Percentiles rank a stretch among this genome's conserved stretches.
These are phyloP conservation scores for Porites australiensis DNA, from an alignment of 64 coral and sea anemone species.

Conservation along the genomic window DNA sequence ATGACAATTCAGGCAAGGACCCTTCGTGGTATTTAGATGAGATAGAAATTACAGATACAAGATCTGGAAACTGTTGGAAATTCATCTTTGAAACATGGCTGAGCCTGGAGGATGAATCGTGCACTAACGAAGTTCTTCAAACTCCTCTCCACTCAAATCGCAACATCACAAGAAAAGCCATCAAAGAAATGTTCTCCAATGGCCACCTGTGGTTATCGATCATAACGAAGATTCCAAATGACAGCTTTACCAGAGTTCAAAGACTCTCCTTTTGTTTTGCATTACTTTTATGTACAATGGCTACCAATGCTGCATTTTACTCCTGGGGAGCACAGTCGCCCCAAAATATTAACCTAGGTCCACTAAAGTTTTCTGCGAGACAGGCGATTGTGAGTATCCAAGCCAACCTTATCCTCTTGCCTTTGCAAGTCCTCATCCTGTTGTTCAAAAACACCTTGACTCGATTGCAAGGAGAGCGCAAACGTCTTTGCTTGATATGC, in stretches of 20 bases:
- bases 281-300: constrained; percentile 49
- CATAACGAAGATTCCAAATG: constrained; percentile 40
- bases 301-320: constrained; percentile 55
- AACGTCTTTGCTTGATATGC: background rate
- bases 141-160: background rate
- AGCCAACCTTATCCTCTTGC: background rate
- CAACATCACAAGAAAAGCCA: background rate
- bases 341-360: background rate
- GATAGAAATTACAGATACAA: constrained; percentile 11
- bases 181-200: constrained; percentile 33
- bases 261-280: constrained; percentile 40
- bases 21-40: constrained; percentile 63
- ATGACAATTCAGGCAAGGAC: constrained; percentile 59
- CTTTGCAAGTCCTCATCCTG: background rate
- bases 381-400: background rate
- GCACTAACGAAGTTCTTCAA: background rate
- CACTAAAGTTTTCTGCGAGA: background rate
- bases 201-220: constrained; percentile 64
- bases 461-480: background rate
- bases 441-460: background rate
- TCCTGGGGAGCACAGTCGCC: background rate
- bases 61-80: background rate
- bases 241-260: constrained; percentile 39
- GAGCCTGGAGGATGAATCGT: constrained; percentile 43
- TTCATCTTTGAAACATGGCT: constrained; percentile 55